Base-by-base conservation (phyloP, 2,888 invertebrate genomes). In the Incurvaria masculella region DNA sequence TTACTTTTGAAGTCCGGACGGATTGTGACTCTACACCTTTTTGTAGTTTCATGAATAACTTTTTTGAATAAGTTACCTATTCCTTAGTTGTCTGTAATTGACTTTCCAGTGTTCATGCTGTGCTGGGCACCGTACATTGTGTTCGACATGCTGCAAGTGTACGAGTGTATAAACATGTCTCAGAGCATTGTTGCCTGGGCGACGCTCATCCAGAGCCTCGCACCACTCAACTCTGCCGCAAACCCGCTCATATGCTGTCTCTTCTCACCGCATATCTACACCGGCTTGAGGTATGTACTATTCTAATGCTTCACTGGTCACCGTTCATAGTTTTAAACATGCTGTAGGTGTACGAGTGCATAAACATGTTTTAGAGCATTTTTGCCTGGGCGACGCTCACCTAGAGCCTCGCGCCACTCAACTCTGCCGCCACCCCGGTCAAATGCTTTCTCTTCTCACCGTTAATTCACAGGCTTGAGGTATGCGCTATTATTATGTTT, bases 51-150 rank as follows among this genome's bases (percentile, higher is more conserved):
- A n/a, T 44, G 47, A n/a, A 27, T n/a, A 39, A 16, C 44, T 47
- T 45, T 46, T 44, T 46, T 40, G 45, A 4, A 5, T 21, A 43
- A 43, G 40, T 46, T 46, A 20, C 44, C 33, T 21, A 44, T 14
- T 49, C 19, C 43, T 4, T 17, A 17, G 20, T 33, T 44, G 21
- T 18, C 26, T 46, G 5, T 47, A 45, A 16, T 23, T 38, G 39
- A 46, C 51, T 53, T 53, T 50, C 6, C 83, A 94, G 96, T 94
- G 47, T 96, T 96, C 72, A 88, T 96, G 54, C 72, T 95, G 6
- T 96, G 96, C 73, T 97, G 96, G 95, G 93, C 93, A 45, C 96
- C 96, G 1, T 97, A 94, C 75, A 92, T 96, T 60, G 83, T 95
- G 51, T 96, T 94, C 68, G 93, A 95, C 67, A 76, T 95, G 42